Percentiles rank a stretch among this genome's conserved stretches.
These are phyloP conservation scores for Lophotriccus pileatus DNA, from an alignment of 2,797 vertebrate species.

Conservation along the genomic window DNA sequence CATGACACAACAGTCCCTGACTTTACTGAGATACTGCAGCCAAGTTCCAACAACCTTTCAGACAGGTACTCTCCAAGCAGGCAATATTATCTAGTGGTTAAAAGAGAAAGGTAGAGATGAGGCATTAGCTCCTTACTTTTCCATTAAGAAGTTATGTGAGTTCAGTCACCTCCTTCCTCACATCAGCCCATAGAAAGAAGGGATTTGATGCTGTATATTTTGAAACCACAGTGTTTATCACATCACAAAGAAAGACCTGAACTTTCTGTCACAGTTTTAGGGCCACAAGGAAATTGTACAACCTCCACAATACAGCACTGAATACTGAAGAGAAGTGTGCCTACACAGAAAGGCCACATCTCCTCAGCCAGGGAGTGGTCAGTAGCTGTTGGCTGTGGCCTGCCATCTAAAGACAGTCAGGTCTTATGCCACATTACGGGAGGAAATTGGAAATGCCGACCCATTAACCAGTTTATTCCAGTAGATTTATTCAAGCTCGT, in stretches of 20 bases:
- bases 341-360: fast-evolving
- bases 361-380: background rate
- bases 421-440: background rate
- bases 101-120: background rate
- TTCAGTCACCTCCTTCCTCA: background rate
- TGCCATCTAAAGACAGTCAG: background rate
- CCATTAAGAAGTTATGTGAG: background rate
- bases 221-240: background rate
- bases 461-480: background rate
- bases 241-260: background rate
- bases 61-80: background rate
- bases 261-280: background rate
- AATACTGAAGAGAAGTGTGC: background rate
- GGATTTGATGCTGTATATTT: background rate
- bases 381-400: background rate
- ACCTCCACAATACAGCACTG: fast-evolving
- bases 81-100: background rate
- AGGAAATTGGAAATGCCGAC: background rate
- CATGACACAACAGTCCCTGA: background rate
- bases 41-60: background rate
- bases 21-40: background rate
- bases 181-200: background rate
- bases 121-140: background rate
- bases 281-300: background rate
- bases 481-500: fast-evolving